Base-by-base conservation (phyloP, 1,140 invertebrate genomes). In the Bombyx mori region DNA sequence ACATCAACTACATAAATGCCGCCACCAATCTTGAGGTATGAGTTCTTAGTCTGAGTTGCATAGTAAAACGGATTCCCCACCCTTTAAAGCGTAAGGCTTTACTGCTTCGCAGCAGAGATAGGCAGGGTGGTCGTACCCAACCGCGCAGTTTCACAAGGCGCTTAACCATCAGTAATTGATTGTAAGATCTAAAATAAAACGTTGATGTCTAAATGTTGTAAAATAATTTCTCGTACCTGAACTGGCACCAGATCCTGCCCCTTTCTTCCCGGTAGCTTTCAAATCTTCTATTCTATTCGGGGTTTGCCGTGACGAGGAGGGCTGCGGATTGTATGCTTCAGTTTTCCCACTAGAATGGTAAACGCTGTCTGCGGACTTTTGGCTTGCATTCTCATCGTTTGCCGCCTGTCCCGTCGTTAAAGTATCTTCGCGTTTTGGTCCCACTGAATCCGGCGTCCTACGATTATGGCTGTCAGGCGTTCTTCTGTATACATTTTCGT, bases 221-320 rank as follows among this genome's bases (percentile, higher is more conserved):
- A 35, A 35, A 5, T 35, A 35, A 35, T 35, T 35, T 35, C 26
- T 35, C 26, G 26, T 63, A 85, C 82, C 84, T 71, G 84, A 87
- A 68, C 84, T 87, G 55, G 84, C 78, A 22, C 78, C 84, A 35
- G 84, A 87, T 42, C 84, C 81, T 4, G 82, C 75, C 22, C 77
- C 78, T 61, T 86, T 85, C 57, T 85, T 85, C 6, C 83, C 78
- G 56, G 76, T 75, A 8, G 75, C 67, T 57, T 87, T 87, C 46
- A 87, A 68, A 62, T 87, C 84, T 66, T 87, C 84, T 76, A 87
- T 87, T 60, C 84, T 79, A 58, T 68, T 87, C 8, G 84, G 84
- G 2, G 84, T 87, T 49, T 85, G 84, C 63, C 84, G 73, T 5
- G 84, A 84, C 1, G 84, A 85, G 1, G 82, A 82, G 0, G 82